phyloP scores from a whole-genome alignment of 2,797 vertebrate genomes.

The Anisognathus igniventris region DNA sequence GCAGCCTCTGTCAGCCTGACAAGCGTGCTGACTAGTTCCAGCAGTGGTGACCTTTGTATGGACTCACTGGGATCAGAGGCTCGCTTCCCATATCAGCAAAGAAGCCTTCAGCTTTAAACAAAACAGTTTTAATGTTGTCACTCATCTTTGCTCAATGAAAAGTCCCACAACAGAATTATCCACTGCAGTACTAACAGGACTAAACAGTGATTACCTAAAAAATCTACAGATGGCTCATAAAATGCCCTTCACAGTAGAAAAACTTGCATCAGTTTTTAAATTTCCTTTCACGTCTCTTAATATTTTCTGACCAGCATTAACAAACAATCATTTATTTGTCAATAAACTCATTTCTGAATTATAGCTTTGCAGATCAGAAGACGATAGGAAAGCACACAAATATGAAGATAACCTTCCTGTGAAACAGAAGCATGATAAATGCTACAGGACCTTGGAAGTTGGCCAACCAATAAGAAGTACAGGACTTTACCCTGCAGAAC shows the following conservation, averaged over 20 bases:
- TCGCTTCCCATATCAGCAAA: background rate
- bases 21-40: background rate
- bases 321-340: background rate
- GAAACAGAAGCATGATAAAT: background rate
- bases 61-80: background rate
- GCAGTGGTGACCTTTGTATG: slow-evolving; percentile 21
- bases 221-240: background rate
- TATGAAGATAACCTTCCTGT: background rate
- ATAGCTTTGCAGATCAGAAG: background rate
- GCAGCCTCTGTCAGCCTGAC: background rate
- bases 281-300: background rate
- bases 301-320: background rate
- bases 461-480: background rate
- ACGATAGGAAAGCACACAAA: background rate
- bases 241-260: background rate
- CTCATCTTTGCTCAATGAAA: background rate
- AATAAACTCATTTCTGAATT: background rate
- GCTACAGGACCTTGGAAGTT: background rate
- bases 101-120: background rate
- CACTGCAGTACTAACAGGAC: background rate
- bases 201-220: background rate
- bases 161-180: background rate
- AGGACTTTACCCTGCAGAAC: background rate
- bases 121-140: background rate
- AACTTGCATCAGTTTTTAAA: background rate